Conservation (phyloP, 2,113 vertebrate species). For the Tauraco erythrolophus region DNA sequence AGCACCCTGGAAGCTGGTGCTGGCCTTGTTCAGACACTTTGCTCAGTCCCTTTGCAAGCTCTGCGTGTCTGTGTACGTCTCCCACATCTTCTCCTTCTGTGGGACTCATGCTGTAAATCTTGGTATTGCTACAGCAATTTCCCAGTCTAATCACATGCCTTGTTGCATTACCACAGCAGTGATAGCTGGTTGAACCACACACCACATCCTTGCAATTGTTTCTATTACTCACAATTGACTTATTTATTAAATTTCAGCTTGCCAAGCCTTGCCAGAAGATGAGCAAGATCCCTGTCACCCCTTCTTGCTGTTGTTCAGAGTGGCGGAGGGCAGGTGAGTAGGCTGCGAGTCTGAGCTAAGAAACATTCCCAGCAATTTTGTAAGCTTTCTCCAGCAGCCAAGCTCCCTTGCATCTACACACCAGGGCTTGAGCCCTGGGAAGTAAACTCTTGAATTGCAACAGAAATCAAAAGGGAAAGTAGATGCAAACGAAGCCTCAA, state of each 20-base stretch:
- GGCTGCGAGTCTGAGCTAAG: not conserved
- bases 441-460: constrained; percentile 22
- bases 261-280: constrained; percentile 32
- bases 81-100: not conserved
- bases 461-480: constrained; percentile 53
- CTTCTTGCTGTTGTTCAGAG: constrained; percentile 12
- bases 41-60: not conserved
- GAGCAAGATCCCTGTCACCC: constrained; percentile 37
- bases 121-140: constrained; percentile 59
- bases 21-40: not conserved
- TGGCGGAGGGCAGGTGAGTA: constrained; percentile 23
- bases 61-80: not conserved
- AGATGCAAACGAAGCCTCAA: not conserved
- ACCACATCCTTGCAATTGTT: constrained; percentile 71
- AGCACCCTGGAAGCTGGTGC: not conserved
- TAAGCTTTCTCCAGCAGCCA: constrained; percentile 27
- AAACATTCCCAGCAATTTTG: not conserved
- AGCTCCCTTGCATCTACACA: not conserved
- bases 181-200: constrained; percentile 69
- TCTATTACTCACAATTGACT: constrained; percentile 59
- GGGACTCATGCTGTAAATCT: constrained; percentile 24
- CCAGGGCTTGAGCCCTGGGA: not conserved
- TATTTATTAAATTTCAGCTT: constrained; percentile 65
- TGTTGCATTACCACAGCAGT: constrained; percentile 62
- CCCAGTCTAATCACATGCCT: constrained; percentile 56